Base-by-base conservation (phyloP, 2,797 vertebrate genomes). In the Lophius americanus region DNA sequence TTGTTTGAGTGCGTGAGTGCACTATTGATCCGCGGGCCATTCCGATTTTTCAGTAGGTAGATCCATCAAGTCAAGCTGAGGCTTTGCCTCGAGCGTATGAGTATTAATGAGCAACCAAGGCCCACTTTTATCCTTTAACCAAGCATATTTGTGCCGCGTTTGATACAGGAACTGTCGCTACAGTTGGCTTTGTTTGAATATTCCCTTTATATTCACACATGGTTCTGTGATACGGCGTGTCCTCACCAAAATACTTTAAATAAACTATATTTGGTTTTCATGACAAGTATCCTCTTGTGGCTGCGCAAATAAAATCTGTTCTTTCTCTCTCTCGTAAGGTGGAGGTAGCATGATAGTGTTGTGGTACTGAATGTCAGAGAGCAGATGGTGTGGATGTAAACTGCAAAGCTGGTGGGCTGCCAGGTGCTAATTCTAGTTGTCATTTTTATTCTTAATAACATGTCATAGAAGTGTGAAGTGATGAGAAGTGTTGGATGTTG, bases 11-110 rank as follows among this genome's bases (percentile, higher is more conserved):
- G 58, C 32, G 4, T 61, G 63, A 70, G 57, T 42, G 41, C 41
- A 42, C 13, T 58, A 80, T 49, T 46, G 65, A 79, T 80, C 39
- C 39, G 48, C 8, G 42, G 42, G 49, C 13, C 5, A 13, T 53
- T 67, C 69, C 50, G 65, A 36, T 72, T 51, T 7, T 57, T 80
- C 14, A 9, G 55, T 64, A 68, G 53, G 81, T 61, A 75, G 54
- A 56, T 13, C 23, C 41, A 46, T 65, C 49, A 54, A 13, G 44
- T 49, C 14, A 11, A 39, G 13, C 9, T 37, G 54, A 38, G 43
- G 37, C 37, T 65, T 41, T 56, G 32, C 42, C 54, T 59, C 32
- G 1, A 59, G 36, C 41, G 8, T 62, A 69, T 61, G 23, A 51
- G 23, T 42, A 53, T 7, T 57, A 73, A 64, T 43, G 41, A 70